These are phyloP conservation scores for Epizoanthus fatuus DNA, from an alignment of 92 coral and sea anemone species.

Conservation along the genomic window DNA sequence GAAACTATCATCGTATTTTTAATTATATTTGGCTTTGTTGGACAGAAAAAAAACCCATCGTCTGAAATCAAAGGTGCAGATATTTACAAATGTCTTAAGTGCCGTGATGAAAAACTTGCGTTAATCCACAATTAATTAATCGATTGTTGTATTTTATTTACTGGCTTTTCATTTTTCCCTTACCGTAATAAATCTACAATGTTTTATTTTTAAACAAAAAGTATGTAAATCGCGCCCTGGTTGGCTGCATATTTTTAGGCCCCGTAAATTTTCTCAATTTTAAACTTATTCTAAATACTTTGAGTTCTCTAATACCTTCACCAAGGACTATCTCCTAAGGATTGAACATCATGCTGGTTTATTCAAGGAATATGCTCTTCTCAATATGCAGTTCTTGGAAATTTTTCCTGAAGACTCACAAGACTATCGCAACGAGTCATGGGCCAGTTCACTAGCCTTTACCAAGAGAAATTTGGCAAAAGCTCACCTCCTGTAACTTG, in stretches of 20 bases:
- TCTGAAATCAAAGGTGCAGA: no score
- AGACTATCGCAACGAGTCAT: background rate
- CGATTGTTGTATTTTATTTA: no score
- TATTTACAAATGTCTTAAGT: no score
- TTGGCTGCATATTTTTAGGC: background rate
- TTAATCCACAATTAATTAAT: no score
- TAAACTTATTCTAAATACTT: background rate
- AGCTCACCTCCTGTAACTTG: background rate
- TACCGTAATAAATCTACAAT: no score
- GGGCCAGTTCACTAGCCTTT: constrained; percentile 1
- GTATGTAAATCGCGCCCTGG: background rate
- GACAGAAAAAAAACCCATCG: no score
- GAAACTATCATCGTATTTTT: no score
- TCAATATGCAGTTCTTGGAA: constrained; percentile 7
- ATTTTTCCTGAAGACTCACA: background rate
- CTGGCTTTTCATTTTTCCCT: no score
- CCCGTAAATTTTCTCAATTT: background rate
- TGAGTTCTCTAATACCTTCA: background rate
- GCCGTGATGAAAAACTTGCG: no score
- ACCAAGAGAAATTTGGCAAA: constrained; percentile 5
- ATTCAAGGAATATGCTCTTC: constrained; percentile 4
- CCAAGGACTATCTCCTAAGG: background rate
- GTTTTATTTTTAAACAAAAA: no score
- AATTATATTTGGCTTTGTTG: no score
- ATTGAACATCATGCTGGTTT: constrained; percentile 10